Conservation (phyloP, 2,888 invertebrate genomes). For the Dysmachus trigonus region DNA sequence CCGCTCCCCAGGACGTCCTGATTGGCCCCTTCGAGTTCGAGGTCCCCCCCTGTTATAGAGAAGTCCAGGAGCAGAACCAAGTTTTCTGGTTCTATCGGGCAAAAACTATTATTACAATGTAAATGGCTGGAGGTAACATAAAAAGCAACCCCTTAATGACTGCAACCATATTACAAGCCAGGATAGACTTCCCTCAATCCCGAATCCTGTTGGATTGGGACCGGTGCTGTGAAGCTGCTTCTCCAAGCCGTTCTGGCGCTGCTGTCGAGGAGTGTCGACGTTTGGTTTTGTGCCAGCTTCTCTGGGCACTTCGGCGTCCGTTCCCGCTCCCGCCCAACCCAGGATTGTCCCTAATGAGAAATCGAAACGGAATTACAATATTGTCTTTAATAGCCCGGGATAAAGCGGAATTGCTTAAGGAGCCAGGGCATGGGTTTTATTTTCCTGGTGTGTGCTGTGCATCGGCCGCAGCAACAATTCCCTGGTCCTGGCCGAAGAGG, state of each 20-base stretch:
- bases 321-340: neutral
- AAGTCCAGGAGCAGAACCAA: neutral
- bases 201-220: neutral
- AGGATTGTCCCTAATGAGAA: constrained; percentile 49
- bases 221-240: neutral
- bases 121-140: constrained; percentile 47
- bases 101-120: constrained; percentile 50
- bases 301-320: neutral
- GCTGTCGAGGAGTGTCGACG: constrained; percentile 15
- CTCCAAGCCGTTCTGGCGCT: neutral
- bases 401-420: constrained; percentile 48
- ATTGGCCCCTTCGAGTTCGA: constrained; percentile 1
- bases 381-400: constrained; percentile 42
- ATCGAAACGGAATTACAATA: constrained; percentile 50
- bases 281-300: constrained; percentile 31
- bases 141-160: constrained; percentile 50
- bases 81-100: constrained; percentile 36
- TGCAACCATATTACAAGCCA: constrained; percentile 43
- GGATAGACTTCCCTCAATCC: constrained; percentile 39
- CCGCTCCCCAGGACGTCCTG: neutral
- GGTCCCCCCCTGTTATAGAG: neutral
- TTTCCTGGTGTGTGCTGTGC: constrained; percentile 25
- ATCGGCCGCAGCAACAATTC: neutral
- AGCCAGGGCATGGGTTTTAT: constrained; percentile 30
- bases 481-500: neutral